Evolutionary conservation across 2,888 invertebrate genomes (phyloP).

Genomic region (Noctua janthe): DNA sequence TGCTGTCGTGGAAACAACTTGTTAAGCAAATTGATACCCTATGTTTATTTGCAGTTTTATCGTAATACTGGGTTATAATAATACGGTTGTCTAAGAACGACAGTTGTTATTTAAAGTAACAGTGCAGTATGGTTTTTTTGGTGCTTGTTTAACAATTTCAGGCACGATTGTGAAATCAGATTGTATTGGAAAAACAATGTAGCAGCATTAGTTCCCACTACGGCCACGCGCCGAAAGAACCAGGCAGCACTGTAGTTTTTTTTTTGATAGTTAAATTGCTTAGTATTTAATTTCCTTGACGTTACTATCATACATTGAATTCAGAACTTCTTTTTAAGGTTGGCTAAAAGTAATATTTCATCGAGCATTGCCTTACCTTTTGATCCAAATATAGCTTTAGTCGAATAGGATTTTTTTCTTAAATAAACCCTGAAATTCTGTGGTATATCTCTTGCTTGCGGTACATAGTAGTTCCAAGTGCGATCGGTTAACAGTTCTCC

Average conservation of each 20-base stretch:
- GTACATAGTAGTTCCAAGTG: slow-evolving; percentile 94
- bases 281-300: neutral
- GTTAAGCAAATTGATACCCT: neutral
- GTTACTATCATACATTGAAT: neutral
- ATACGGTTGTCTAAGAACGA: neutral
- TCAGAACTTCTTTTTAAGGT: neutral
- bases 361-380: slow-evolving; percentile 55
- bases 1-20: neutral
- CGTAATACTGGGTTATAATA: neutral
- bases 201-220: neutral
- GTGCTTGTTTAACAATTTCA: neutral
- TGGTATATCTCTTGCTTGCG: slow-evolving; percentile 93
- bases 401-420: slow-evolving; percentile 91
- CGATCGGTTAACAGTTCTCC: slow-evolving; percentile 93
- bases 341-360: no score
- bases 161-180: neutral
- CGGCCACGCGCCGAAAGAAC: neutral
- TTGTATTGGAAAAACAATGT: neutral
- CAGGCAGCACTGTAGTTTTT: neutral
- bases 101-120: neutral
- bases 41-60: neutral
- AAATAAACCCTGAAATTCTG: slow-evolving; percentile 93
- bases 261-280: neutral
- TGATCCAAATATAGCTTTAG: slow-evolving; percentile 88
- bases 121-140: neutral